Conservation (phyloP, 2,888 invertebrate species). For the Xestia rhomboidea region DNA sequence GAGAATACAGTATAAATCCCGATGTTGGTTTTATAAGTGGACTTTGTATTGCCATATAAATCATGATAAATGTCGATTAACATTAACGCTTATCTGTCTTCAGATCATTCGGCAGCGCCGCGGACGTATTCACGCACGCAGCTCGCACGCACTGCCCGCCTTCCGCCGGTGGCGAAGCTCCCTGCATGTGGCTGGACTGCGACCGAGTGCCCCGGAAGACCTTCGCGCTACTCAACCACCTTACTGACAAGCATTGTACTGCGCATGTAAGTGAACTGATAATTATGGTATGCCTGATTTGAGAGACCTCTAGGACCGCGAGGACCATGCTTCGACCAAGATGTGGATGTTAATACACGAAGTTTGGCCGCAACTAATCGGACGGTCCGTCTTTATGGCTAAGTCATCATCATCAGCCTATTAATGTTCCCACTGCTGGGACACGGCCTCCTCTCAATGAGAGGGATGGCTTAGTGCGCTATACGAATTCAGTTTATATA, state of each 20-base stretch:
- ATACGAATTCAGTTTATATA: neutral
- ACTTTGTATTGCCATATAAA: no score
- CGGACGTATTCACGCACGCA: conserved; percentile 96
- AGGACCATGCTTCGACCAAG: neutral
- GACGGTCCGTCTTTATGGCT: no score
- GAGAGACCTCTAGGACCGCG: neutral
- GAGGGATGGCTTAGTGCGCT: no score
- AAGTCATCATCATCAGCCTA: no score
- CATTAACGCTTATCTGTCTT: neutral
- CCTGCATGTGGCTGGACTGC: conserved; percentile 97
- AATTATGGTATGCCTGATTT: neutral
- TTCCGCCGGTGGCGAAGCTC: conserved; percentile 92
- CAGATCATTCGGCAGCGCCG: conserved; percentile 93
- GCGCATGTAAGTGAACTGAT: conserved; percentile 91
- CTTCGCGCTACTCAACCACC: conserved; percentile 99
- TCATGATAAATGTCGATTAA: no score
- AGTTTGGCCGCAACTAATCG: neutral
- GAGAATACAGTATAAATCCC: neutral
- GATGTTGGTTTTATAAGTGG: no score
- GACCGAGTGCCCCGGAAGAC: conserved; percentile 97
- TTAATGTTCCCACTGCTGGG: no score
- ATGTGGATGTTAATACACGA: neutral
- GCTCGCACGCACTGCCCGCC: conserved; percentile 95
- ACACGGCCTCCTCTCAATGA: no score
- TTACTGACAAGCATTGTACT: conserved; percentile 98